Base-by-base conservation (phyloP, 2,797 vertebrate genomes). In the Myotis vivesi region DNA sequence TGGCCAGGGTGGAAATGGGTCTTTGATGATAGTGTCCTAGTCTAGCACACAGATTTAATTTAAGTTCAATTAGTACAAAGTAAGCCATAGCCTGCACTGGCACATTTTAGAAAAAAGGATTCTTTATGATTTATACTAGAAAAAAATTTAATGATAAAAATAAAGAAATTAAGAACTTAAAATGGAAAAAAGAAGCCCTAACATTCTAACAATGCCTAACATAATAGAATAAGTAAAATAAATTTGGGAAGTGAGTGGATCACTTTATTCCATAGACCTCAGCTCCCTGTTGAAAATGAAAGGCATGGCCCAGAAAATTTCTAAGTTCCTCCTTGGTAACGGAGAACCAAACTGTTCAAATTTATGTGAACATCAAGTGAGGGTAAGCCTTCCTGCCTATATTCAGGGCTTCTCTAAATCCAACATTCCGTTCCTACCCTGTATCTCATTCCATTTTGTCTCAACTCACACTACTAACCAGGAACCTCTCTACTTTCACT, bases 71-170 rank as follows among this genome's bases (percentile, higher is more conserved):
- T 87, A 71, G 25, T 81, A 77, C 10, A 64, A 23, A 94, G 73
- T 66, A 94, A 77, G 13, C 75, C 77, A 20, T 69, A 82, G 30
- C 11, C 25, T 49, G 4, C 33, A n/a, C 16, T 82, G 25, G 33
- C 11, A 59, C 25, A 28, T 69, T 90, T 88, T 59, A 92, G 82
- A 92, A 90, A 96, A 96, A 57, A 3, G 2, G 33, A 33, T 30
- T 73, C 41, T 25, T 82, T 51, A 85, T 82, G 87, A 77, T 8
- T 92, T 76, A 25, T 85, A 69, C 44, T 84, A 72, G 33, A 96
- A 85, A 89, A 89, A 46, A 72, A n/a, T 36, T 51, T 92, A 77
- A 73, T 94, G 53, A 6, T 41, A 91, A 89, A 30, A 62, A 62
- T 30, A 62, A 62, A 30, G 59, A 62, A 30, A 30, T 28, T 62